Evolutionary conservation across 2,888 invertebrate genomes (phyloP).

Genomic region (Clusia tigrina): DNA sequence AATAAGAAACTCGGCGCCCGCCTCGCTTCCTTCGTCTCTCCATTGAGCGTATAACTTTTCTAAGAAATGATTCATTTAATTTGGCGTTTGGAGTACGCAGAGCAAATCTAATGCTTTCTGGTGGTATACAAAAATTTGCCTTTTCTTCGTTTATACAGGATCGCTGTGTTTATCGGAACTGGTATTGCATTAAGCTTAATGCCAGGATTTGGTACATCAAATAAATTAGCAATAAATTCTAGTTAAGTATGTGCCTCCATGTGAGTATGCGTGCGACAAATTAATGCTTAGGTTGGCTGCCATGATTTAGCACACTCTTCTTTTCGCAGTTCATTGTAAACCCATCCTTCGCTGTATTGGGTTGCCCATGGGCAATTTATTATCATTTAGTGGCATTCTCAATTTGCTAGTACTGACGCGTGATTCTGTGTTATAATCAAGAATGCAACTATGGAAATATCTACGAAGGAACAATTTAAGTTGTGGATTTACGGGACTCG

Average conservation of each 20-base stretch:
- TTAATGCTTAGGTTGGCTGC: too few relatives aligned
- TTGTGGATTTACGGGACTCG: too few relatives aligned
- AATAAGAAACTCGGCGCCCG: conserved; percentile 54
- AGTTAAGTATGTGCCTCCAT: conserved; percentile 21
- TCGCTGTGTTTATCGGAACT: conserved; percentile 17
- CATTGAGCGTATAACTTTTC: conserved; percentile 10
- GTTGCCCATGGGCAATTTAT: too few relatives aligned
- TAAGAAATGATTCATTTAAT: conserved; percentile 11
- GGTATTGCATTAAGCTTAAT: conserved; percentile 13
- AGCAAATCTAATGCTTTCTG: background rate
- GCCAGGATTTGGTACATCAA: conserved; percentile 15
- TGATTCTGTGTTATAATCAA: too few relatives aligned
- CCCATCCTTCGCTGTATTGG: too few relatives aligned
- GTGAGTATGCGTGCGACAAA: background rate
- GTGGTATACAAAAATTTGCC: background rate
- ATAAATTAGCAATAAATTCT: conserved; percentile 32
- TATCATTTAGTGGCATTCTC: too few relatives aligned
- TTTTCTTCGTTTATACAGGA: background rate
- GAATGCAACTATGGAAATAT: too few relatives aligned
- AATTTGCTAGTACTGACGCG: too few relatives aligned
- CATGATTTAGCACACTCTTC: too few relatives aligned
- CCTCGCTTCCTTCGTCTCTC: conserved; percentile 1
- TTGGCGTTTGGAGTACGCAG: too few relatives aligned
- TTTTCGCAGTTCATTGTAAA: too few relatives aligned
- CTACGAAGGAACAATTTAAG: too few relatives aligned